Evolutionary conservation across 2,113 vertebrate species (phyloP).

Genomic region (Raphicerus campestris): DNA sequence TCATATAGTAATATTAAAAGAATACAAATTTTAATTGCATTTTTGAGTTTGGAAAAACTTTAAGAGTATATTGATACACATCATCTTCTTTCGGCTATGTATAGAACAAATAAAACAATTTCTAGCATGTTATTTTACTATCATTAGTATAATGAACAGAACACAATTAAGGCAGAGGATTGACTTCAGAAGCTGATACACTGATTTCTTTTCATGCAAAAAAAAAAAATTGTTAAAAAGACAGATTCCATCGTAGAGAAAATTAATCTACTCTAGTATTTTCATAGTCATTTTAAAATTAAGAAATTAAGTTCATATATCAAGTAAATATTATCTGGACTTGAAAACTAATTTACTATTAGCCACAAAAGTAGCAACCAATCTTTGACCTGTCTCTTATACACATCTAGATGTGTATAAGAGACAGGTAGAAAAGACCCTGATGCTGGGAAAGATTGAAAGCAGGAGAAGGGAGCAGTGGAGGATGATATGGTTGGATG

Average conservation of each 20-base stretch:
- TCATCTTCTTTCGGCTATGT: background rate
- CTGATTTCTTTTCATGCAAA: background rate
- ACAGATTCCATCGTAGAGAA: background rate
- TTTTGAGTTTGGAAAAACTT: background rate
- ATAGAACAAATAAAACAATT: background rate
- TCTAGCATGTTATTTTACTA: background rate
- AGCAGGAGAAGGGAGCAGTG: too few species aligned
- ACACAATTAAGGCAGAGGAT: background rate
- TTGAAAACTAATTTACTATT: conserved; percentile 9
- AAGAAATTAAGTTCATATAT: background rate
- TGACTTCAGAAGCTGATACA: background rate
- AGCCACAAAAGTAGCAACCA: background rate
- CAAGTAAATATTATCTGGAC: background rate
- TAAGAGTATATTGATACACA: background rate
- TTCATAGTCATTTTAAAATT: conserved; percentile 9
- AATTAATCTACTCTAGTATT: background rate
- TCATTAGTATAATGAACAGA: background rate
- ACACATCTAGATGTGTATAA: too few species aligned
- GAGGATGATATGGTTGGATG: too few species aligned
- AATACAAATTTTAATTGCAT: background rate
- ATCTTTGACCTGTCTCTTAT: too few species aligned
- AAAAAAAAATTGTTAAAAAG: background rate
- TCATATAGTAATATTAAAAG: background rate
- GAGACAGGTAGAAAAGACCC: too few species aligned
- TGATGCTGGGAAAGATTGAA: too few species aligned